Conservation (phyloP, 2,113 vertebrate species). For the Gorsachius goisagi region DNA sequence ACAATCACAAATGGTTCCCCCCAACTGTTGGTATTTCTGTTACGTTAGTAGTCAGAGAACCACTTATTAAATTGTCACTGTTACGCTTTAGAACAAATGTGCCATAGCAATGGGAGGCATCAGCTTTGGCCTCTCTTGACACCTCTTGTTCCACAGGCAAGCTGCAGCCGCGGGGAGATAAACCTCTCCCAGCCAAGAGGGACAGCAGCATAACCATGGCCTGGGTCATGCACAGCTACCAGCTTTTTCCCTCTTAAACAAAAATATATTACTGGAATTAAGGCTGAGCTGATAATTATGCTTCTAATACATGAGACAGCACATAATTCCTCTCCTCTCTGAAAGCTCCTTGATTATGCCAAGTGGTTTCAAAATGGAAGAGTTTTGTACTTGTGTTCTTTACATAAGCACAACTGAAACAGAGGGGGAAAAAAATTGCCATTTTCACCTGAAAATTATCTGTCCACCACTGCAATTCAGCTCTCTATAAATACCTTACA, state of each 20-base stretch:
- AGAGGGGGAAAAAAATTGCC: fast-evolving
- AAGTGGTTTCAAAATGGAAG: not conserved
- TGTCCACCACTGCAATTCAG: not conserved
- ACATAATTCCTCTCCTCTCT: not conserved
- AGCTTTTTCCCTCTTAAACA: not conserved
- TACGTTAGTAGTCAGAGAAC: not conserved
- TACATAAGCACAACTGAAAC: not conserved
- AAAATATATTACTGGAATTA: not conserved
- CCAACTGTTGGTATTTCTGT: not conserved
- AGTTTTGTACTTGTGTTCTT: not conserved
- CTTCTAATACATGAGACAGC: not conserved
- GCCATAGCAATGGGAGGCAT: not conserved
- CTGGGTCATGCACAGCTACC: not conserved
- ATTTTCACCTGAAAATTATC: not conserved
- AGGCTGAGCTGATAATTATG: not conserved
- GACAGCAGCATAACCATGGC: not conserved
- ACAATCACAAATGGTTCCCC: not conserved
- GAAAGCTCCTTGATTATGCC: not conserved
- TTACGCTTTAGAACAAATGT: not conserved
- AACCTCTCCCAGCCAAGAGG: not conserved
- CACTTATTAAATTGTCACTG: not conserved
- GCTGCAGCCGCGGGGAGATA: not conserved
- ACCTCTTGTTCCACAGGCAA: no score
- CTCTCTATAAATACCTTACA: not conserved
- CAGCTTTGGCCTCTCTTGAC: no score